Evolutionary conservation across 2,888 invertebrate species (phyloP).

Genomic region (Melinopterus prodromus): DNA sequence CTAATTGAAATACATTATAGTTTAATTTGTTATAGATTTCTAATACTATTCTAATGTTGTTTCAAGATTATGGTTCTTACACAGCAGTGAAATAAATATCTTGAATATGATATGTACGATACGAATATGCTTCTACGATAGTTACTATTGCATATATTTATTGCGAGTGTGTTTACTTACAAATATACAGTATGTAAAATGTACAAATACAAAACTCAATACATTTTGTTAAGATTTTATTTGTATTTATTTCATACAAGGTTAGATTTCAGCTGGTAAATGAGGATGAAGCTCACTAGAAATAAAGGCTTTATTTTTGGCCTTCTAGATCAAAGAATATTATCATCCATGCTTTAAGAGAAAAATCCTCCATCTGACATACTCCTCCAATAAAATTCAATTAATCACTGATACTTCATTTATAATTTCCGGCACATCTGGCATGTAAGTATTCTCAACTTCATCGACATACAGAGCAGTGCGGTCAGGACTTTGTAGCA

Average conservation of each 20-base stretch:
- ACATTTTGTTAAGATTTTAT: neutral
- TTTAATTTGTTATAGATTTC: constrained; percentile 4
- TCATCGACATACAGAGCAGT: neutral
- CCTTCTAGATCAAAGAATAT: too few relatives aligned
- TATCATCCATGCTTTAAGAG: too few relatives aligned
- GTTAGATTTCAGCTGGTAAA: too few relatives aligned
- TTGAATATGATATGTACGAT: neutral
- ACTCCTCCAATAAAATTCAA: neutral
- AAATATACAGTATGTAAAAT: constrained; percentile 44
- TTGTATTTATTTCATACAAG: neutral
- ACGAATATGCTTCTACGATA: neutral
- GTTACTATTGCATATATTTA: neutral
- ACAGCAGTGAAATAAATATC: constrained; percentile 9
- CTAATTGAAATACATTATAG: constrained; percentile 40
- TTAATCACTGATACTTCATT: neutral
- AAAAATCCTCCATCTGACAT: too few relatives aligned
- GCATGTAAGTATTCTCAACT: neutral
- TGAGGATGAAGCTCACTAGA: too few relatives aligned
- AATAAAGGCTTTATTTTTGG: too few relatives aligned
- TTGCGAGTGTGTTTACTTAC: constrained; percentile 54
- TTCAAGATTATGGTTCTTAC: constrained; percentile 14
- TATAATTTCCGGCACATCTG: neutral
- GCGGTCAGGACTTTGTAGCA: neutral
- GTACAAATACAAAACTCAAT: constrained; percentile 4
- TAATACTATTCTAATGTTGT: constrained; percentile 5